phyloP scores from a whole-genome alignment of 1,140 invertebrate species.

The Mya arenaria region DNA sequence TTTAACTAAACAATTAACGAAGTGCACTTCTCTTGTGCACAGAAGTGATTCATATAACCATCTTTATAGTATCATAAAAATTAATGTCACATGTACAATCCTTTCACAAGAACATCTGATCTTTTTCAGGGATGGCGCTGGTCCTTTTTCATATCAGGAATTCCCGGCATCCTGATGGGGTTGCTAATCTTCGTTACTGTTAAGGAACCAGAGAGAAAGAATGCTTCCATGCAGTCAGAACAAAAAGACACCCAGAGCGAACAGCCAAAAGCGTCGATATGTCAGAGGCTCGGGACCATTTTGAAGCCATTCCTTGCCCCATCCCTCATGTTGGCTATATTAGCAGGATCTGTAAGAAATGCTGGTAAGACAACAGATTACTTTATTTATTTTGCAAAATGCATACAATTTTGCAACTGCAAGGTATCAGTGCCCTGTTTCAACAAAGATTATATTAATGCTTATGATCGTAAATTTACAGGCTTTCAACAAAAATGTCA shows the following conservation, averaged over 20 bases:
- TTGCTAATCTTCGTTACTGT: slow-evolving; percentile 89
- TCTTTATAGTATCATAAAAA: too few species aligned
- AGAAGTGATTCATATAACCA: too few species aligned
- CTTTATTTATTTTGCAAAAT: not conserved
- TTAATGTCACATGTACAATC: too few species aligned
- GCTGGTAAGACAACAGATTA: slow-evolving; percentile 86
- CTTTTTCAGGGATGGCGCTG: slow-evolving; percentile 91
- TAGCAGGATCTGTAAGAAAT: slow-evolving; percentile 94
- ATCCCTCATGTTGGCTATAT: slow-evolving; percentile 89
- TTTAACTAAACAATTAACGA: too few species aligned
- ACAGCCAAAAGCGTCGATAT: not conserved
- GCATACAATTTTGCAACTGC: not conserved
- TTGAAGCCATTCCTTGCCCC: slow-evolving; percentile 86
- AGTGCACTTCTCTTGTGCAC: too few species aligned
- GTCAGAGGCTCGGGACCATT: slow-evolving; percentile 49
- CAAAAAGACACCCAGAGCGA: not conserved
- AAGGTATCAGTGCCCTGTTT: not conserved
- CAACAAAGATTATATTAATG: not conserved
- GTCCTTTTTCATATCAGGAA: slow-evolving; percentile 91
- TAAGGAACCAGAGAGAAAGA: slow-evolving; percentile 88
- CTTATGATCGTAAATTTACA: too few species aligned
- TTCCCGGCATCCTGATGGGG: slow-evolving; percentile 89
- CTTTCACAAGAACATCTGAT: too few species aligned
- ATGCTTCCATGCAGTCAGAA: slow-evolving; percentile 80
- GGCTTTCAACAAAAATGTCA: too few species aligned